Percentiles rank a stretch among this genome's conserved stretches.
These are phyloP conservation scores for Diarsia brunnea DNA, from an alignment of 2,888 invertebrate species.

Conservation along the genomic window DNA sequence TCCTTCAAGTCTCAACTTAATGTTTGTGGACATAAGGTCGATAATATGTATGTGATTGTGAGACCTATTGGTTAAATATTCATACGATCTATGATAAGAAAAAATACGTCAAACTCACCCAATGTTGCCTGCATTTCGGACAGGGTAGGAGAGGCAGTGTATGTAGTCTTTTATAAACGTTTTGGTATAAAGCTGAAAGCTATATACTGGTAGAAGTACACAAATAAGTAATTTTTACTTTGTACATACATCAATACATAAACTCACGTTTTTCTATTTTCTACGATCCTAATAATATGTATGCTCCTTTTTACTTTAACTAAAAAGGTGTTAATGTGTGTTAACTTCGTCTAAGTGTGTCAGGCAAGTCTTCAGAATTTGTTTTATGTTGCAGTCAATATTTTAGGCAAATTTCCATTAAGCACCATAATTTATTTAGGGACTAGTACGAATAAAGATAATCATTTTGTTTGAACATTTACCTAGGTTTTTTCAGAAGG, in stretches of 20 bases:
- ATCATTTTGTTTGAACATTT: not conserved
- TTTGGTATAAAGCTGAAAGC: not conserved
- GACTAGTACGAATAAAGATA: not conserved
- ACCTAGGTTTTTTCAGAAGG: not conserved
- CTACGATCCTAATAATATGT: no score
- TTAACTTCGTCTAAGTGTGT: not conserved
- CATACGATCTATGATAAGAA: constrained; percentile 75
- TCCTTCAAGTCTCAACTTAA: constrained; percentile 63
- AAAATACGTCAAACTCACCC: constrained; percentile 69
- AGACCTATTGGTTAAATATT: constrained; percentile 71
- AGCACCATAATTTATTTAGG: constrained; percentile 16
- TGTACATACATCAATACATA: no score
- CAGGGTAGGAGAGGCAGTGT: not conserved
- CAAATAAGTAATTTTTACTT: constrained; percentile 5
- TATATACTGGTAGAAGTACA: not conserved
- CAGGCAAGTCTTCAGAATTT: not conserved
- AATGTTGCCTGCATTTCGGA: constrained; percentile 65
- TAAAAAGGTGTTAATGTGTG: not conserved
- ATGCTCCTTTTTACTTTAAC: not conserved
- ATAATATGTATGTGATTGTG: constrained; percentile 28
- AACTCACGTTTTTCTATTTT: no score
- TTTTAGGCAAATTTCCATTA: constrained; percentile 12
- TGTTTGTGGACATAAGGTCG: constrained; percentile 39
- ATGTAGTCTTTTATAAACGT: constrained; percentile 2
- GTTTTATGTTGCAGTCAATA: constrained; percentile 5